Conservation (phyloP, 2,797 vertebrate species). For the Chanos chanos region DNA sequence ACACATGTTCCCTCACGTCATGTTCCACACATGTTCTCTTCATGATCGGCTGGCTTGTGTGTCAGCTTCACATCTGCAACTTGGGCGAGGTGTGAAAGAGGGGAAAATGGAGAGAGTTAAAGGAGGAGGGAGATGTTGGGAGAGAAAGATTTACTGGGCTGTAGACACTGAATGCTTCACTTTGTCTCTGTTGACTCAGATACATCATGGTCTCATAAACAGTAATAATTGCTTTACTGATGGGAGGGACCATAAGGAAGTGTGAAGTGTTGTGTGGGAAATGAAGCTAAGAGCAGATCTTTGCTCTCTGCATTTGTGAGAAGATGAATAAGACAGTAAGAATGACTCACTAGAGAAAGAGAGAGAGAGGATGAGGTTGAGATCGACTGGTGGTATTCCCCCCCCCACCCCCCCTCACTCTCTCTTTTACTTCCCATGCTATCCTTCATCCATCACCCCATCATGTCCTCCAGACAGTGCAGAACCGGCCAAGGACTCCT, state of each 20-base stretch:
- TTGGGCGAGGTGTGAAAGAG: conserved; percentile 4
- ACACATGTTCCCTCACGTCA: too few species aligned
- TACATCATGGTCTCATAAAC: conserved; percentile 59
- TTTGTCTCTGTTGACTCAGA: conserved; percentile 69
- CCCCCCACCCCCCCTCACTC: not conserved
- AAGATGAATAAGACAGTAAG: conserved; percentile 3
- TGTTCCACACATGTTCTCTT: too few species aligned
- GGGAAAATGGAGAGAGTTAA: not conserved
- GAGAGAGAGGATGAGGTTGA: not conserved
- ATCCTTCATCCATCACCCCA: conserved; percentile 63
- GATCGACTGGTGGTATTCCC: not conserved
- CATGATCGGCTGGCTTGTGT: too few species aligned
- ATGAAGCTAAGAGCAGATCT: conserved; percentile 48
- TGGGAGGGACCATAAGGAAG: conserved; percentile 30
- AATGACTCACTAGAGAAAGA: not conserved
- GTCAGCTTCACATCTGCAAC: too few species aligned
- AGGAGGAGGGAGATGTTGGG: conserved; percentile 24
- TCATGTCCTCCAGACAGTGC: conserved; percentile 58
- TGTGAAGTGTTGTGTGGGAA: conserved; percentile 25
- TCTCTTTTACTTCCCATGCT: conserved; percentile 6
- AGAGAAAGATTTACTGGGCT: conserved; percentile 56
- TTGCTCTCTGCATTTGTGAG: conserved; percentile 25
- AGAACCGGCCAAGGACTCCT: conserved; percentile 45
- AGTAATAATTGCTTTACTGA: conserved; percentile 26
- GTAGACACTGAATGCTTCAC: conserved; percentile 69